phyloP scores from a whole-genome alignment of 2,797 vertebrate species.

The Anabacerthia variegaticeps region DNA sequence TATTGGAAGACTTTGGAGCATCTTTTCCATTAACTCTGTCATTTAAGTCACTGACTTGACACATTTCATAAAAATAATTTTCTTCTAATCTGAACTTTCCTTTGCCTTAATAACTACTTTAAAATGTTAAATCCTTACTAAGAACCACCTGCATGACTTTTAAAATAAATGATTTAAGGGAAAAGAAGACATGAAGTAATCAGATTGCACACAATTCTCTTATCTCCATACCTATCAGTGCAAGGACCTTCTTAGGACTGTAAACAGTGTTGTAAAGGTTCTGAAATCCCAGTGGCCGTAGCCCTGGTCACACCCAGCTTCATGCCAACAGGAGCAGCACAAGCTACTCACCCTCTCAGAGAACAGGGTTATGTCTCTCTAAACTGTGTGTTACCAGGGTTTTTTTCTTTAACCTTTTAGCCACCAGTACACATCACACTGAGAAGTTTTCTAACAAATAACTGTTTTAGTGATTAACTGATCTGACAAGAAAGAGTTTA shows the following conservation, averaged over 20 bases:
- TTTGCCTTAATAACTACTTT: neutral
- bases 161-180: neutral
- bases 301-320: neutral
- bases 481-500: neutral
- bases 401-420: neutral
- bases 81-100: neutral
- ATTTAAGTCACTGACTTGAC: neutral
- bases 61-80: neutral
- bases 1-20: neutral
- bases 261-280: slow-evolving; percentile 14
- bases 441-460: neutral
- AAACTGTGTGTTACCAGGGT: neutral
- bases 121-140: neutral
- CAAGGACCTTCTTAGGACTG: neutral
- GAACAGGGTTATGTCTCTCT: neutral
- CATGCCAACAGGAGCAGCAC: neutral
- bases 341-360: neutral
- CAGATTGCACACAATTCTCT: neutral
- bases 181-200: neutral
- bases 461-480: neutral
- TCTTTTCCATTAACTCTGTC: neutral
- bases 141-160: neutral
- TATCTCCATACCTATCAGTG: neutral
- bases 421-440: neutral
- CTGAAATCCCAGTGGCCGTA: neutral